Conservation (phyloP, 2,797 vertebrate species). For the Sebastes steindachneri region DNA sequence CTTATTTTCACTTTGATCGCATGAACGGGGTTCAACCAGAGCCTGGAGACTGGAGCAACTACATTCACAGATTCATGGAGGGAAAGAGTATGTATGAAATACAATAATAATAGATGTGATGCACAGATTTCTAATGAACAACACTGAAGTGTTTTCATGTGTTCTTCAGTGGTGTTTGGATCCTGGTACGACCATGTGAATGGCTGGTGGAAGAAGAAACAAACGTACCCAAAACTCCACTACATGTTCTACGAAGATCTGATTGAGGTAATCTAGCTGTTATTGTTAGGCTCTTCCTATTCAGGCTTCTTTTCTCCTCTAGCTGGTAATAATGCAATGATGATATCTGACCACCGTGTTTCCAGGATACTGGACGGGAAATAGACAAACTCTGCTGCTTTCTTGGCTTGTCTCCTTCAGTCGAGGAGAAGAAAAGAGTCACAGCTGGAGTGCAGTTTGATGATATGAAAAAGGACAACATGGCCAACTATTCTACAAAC, state of each 20-base stretch:
- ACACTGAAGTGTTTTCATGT: neutral
- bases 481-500: constrained; percentile 58
- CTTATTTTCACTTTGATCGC: constrained; percentile 87
- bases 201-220: constrained; percentile 86
- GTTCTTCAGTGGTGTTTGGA: constrained; percentile 80
- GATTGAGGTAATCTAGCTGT: constrained; percentile 34
- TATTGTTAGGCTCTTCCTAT: neutral
- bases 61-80: neutral
- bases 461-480: constrained; percentile 82
- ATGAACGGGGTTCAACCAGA: constrained; percentile 71
- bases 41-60: constrained; percentile 5
- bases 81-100: neutral
- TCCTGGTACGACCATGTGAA: constrained; percentile 87
- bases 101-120: neutral
- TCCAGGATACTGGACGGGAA: constrained; percentile 56
- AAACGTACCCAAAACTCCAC: constrained; percentile 56
- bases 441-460: constrained; percentile 80
- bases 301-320: neutral
- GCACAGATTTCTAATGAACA: neutral
- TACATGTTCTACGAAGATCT: constrained; percentile 71
- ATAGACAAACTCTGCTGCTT: constrained; percentile 63
- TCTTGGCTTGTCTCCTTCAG: constrained; percentile 61
- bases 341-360: neutral
- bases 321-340: neutral
- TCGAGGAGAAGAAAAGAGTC: constrained; percentile 72